A percentile compares a stretch with the other conserved stretches of the same genome.
Conservation (phyloP, 2,797 vertebrate genomes). For the Chiloscyllium punctatum region DNA sequence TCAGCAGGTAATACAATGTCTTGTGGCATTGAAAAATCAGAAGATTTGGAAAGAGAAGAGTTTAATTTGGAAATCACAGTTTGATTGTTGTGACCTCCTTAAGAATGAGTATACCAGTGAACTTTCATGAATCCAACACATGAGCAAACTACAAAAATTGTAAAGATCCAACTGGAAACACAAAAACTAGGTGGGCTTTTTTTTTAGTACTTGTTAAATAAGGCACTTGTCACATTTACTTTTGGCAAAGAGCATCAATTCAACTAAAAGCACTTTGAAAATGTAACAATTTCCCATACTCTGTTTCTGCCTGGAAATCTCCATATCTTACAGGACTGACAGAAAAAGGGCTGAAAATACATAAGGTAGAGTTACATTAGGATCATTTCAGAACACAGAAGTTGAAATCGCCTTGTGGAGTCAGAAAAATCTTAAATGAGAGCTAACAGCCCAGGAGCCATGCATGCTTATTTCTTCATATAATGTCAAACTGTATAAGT, state of each 20-base stretch:
- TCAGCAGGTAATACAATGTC: neutral
- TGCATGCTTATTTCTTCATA: neutral
- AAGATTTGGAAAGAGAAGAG: neutral
- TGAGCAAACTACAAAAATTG: neutral
- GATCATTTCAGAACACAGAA: neutral
- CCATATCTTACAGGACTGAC: neutral
- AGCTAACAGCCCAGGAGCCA: neutral
- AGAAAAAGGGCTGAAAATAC: neutral
- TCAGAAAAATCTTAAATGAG: neutral
- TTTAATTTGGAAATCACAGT: neutral
- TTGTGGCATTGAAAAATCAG: neutral
- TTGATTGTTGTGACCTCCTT: neutral
- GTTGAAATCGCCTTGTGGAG: neutral
- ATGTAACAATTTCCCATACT: neutral
- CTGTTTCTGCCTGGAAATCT: neutral
- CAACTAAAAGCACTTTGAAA: conserved; percentile 3
- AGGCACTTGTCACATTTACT: neutral
- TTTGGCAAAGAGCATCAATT: neutral
- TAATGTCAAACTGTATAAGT: neutral
- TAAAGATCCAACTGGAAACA: neutral
- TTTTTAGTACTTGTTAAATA: neutral
- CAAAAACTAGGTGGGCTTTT: neutral
- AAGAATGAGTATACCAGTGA: neutral
- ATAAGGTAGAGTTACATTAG: neutral
- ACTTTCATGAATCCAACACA: neutral